These are phyloP conservation scores for Drosophila picticornis DNA, from an alignment of 2,888 invertebrate genomes.

Conservation along the genomic window DNA sequence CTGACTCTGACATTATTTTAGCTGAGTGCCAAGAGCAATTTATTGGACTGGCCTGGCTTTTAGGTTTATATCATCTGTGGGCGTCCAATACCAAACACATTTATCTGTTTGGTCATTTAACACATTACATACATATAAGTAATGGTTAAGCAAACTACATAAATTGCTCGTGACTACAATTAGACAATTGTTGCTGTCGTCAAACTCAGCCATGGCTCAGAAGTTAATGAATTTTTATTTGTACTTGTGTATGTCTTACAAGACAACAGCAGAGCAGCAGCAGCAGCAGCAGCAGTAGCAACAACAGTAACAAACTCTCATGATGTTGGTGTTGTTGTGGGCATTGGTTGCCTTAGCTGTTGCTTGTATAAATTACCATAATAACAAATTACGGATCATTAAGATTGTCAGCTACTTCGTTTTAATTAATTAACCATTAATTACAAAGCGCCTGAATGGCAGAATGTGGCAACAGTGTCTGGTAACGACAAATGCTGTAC, in stretches of 20 bases:
- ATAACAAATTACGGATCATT: constrained; percentile 82
- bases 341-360: constrained; percentile 50
- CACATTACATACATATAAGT: constrained; percentile 47
- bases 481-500: constrained; percentile 74
- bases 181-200: constrained; percentile 82
- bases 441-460: constrained; percentile 80
- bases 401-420: constrained; percentile 83
- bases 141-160: constrained; percentile 70
- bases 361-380: constrained; percentile 82
- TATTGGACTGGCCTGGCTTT: constrained; percentile 41
- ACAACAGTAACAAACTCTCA: constrained; percentile 38
- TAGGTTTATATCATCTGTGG: constrained; percentile 64
- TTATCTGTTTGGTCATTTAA: constrained; percentile 40
- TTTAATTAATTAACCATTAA: constrained; percentile 82
- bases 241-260: constrained; percentile 74
- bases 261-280: constrained; percentile 63
- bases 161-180: constrained; percentile 82
- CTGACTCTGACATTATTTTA: constrained; percentile 40
- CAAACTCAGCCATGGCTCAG: constrained; percentile 71
- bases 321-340: constrained; percentile 76
- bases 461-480: constrained; percentile 76
- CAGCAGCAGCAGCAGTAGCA: constrained; percentile 39
- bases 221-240: constrained; percentile 81
- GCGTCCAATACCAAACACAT: constrained; percentile 44
- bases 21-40: constrained; percentile 50